phyloP scores from a whole-genome alignment of 1,140 invertebrate species.

The Leptopilina clavipes region DNA sequence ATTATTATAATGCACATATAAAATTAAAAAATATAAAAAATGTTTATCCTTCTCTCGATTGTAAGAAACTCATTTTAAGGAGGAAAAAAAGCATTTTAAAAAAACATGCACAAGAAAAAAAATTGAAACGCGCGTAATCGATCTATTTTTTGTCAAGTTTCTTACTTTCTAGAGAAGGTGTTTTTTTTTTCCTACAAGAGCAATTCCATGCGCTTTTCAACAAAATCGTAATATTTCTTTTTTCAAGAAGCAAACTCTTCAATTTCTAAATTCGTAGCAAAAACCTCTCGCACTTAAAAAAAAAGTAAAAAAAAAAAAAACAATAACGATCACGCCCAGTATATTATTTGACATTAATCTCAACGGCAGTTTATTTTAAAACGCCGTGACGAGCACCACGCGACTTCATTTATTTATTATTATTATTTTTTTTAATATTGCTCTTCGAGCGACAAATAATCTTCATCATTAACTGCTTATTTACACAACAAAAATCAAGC shows the following conservation, averaged over 20 bases:
- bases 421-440: neutral
- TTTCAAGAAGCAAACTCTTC: conserved; percentile 14
- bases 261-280: neutral
- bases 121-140: no score
- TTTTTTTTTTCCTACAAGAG: conserved; percentile 7
- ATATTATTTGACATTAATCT: neutral
- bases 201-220: conserved; percentile 17
- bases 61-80: neutral
- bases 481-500: conserved; percentile 70
- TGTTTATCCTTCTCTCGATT: conserved; percentile 19
- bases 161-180: neutral
- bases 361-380: conserved; percentile 42
- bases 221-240: conserved; percentile 22
- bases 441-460: conserved; percentile 46
- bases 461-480: conserved; percentile 62
- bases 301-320: neutral
- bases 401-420: conserved; percentile 35
- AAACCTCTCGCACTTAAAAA: no score
- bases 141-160: neutral
- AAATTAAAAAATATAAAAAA: conserved; percentile 74
- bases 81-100: neutral
- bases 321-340: conserved; percentile 6
- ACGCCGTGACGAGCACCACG: conserved; percentile 57
- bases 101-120: neutral
- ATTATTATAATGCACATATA: conserved; percentile 72